Conservation (phyloP, 2,888 invertebrate genomes). For the Andrena dorsata region DNA sequence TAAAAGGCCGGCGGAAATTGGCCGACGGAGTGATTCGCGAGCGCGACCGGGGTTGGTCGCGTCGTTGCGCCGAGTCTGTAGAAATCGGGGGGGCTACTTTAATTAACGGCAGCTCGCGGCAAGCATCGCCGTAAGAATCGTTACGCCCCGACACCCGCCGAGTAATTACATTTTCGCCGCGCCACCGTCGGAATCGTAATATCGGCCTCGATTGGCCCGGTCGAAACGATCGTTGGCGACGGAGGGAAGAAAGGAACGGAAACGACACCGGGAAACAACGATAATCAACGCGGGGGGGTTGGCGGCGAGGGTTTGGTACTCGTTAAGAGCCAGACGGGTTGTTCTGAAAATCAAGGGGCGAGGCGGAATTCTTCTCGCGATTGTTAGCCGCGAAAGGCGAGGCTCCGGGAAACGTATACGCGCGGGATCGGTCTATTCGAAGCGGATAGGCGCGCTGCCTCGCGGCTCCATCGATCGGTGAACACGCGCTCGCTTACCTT, state of each 20-base stretch:
- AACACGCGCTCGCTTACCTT: slow-evolving; percentile 57
- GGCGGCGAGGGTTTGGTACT: background rate
- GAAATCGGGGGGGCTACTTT: slow-evolving; percentile 55
- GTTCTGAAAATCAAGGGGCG: background rate
- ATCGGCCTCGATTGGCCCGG: slow-evolving; percentile 33
- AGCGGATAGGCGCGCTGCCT: background rate
- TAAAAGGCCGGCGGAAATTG: slow-evolving; percentile 17
- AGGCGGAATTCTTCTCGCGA: background rate
- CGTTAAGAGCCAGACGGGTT: background rate
- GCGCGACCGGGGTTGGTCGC: slow-evolving; percentile 11
- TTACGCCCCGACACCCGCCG: slow-evolving; percentile 6
- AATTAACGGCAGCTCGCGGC: slow-evolving; percentile 53
- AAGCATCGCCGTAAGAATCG: slow-evolving; percentile 41
- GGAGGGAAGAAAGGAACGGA: background rate
- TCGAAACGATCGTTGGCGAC: background rate
- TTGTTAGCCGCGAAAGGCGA: background rate
- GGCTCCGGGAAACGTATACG: no score
- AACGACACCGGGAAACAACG: background rate
- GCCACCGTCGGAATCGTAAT: slow-evolving; percentile 27
- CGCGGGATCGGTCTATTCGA: no score
- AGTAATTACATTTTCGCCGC: slow-evolving; percentile 50
- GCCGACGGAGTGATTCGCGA: slow-evolving; percentile 12
- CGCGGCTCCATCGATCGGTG: slow-evolving; percentile 44
- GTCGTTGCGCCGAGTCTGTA: slow-evolving; percentile 31
- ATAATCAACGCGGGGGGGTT: slow-evolving; percentile 18